Evolutionary conservation across 2,888 invertebrate genomes (phyloP), one percentile per base, ranked within the genome.

Genomic region (Protula sp.): DNA sequence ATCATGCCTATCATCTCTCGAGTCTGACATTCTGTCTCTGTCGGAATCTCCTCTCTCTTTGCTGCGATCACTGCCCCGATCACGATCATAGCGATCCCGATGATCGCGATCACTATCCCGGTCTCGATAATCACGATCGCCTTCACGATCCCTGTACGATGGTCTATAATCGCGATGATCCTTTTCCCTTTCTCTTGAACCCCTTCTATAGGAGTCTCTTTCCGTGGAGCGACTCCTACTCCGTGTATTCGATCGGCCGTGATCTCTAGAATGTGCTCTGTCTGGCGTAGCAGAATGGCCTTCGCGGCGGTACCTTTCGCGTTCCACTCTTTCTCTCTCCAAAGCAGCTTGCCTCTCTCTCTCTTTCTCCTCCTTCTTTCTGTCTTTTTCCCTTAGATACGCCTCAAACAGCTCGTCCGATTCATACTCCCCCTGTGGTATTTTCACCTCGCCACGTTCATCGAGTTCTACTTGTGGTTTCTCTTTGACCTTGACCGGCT

Each of bases 21-120:
- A 38, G 19, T 38, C 38, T n/a, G n/a, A n/a, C n/a, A n/a, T n/a
- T n/a, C n/a, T n/a, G 38, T 38, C 9, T 38, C 38, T 38, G 9
- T 38, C 38, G 9, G 9, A 14, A 14, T 9, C 19, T 38, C 19
- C 38, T 38, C 19, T 38, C 38, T 38, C 38, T 19, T 38, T 38
- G 9, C 19, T 19, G 9, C 38, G 9, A 14, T 9, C 9, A 9
- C 14, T 14, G 38, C 38, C 38, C 38, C 38, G 5, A 14, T 38
- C 38, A 5, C 38, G 38, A 9, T 5, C 38, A 38, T 38, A 14
- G 5, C 50, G 50, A 19, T 52, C 53, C 9, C 53, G 24, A 24
- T 50, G 50, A 27, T 58, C 61, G 48, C 54, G 55, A 3, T 69
- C 70, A 48, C 66, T 62, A 14, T 69, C 67, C 48, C 69, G 61